A percentile compares a stretch with the other conserved stretches of the same genome.
Evolutionary conservation across 2,888 invertebrate genomes (phyloP).

Genomic region (Eupithecia abbreviata): DNA sequence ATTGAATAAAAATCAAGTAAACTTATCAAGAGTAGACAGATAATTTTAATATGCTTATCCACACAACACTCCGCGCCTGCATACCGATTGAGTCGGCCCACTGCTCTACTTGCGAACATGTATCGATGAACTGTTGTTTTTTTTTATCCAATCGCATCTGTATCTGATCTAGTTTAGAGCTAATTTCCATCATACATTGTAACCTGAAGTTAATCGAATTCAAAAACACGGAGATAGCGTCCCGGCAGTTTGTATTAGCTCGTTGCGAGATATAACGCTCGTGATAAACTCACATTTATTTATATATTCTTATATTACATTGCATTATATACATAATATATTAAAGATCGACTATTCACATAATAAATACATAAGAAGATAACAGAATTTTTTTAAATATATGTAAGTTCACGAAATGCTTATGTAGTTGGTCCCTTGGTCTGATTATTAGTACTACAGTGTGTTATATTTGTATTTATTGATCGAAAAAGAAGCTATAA

Average conservation of each 20-base stretch:
- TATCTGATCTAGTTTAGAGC: conserved; percentile 3
- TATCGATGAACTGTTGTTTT: conserved; percentile 36
- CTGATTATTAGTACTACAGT: no score
- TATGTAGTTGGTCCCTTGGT: no score
- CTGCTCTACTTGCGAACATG: conserved; percentile 37
- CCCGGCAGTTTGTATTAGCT: background rate
- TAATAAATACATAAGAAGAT: no score
- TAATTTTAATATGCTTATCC: conserved; percentile 27
- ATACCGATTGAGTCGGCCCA: conserved; percentile 32
- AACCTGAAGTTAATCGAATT: background rate
- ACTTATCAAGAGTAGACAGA: background rate
- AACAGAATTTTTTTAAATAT: no score
- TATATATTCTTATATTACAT: no score
- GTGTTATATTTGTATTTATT: no score
- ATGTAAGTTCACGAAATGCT: no score
- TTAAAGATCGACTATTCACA: no score
- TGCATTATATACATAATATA: no score
- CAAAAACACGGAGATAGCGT: background rate
- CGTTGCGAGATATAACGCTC: background rate
- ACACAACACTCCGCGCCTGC: conserved; percentile 13
- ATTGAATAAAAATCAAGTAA: no score
- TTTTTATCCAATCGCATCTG: conserved; percentile 36
- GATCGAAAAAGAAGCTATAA: no score
- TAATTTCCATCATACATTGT: conserved; percentile 1
- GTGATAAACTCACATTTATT: no score